These are phyloP conservation scores for Nannospalax galili DNA, from an alignment of 2,113 vertebrate species.

Conservation along the genomic window DNA sequence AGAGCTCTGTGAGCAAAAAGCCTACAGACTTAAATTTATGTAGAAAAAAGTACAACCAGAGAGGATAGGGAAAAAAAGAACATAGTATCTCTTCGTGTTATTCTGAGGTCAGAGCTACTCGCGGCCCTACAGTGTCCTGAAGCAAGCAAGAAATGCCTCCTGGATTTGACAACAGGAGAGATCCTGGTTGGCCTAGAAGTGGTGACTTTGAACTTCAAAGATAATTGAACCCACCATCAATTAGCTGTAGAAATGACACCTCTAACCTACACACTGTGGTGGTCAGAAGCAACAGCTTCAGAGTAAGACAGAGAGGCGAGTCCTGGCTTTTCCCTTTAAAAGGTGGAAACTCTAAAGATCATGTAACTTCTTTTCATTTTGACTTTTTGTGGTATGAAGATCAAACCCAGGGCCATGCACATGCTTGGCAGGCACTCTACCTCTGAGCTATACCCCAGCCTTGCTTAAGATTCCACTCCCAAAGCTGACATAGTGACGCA, in stretches of 20 bases:
- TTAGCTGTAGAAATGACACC: not conserved
- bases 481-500: not conserved
- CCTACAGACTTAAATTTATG: not conserved
- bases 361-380: too few relatives aligned
- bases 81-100: too few relatives aligned
- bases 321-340: not conserved
- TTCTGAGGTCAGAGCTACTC: too few relatives aligned
- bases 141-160: not conserved
- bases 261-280: not conserved
- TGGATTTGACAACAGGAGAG: not conserved
- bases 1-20: not conserved
- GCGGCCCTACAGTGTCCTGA: not conserved
- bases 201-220: constrained; percentile 8
- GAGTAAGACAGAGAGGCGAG: not conserved
- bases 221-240: not conserved
- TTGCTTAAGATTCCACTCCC: not conserved
- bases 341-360: not conserved
- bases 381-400: not conserved
- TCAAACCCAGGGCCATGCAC: not conserved
- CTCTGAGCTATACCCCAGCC: not conserved
- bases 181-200: not conserved
- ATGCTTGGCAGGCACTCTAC: not conserved
- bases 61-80: too few relatives aligned
- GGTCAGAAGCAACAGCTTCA: not conserved
- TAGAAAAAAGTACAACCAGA: too few relatives aligned